phyloP scores from a whole-genome alignment of 2,113 vertebrate species.

The Nyctereutes procyonoides region DNA sequence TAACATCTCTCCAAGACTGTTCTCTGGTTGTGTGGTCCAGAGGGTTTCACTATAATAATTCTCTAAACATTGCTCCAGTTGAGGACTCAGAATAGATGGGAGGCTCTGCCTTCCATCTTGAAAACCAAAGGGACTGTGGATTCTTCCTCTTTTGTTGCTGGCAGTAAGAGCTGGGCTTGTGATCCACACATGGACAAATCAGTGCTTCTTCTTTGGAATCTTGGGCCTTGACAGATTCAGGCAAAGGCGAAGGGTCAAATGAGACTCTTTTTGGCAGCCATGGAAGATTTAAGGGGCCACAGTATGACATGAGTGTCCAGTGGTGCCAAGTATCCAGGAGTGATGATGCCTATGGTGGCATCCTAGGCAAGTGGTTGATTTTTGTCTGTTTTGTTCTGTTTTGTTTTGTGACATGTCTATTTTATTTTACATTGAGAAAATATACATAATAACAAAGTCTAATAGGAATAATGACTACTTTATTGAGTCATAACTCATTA shows the following conservation, averaged over 20 bases:
- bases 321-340: neutral
- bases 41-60: neutral
- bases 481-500: neutral
- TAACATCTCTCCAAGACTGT: neutral
- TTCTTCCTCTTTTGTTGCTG: neutral
- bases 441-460: neutral
- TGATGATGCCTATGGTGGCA: neutral
- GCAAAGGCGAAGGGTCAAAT: neutral
- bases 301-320: neutral
- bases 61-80: neutral
- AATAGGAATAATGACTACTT: neutral
- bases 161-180: neutral
- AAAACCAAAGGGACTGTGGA: neutral
- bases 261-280: neutral
- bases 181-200: neutral
- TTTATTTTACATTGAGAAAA: slow-evolving; percentile 7
- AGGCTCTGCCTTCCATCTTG: neutral
- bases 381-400: neutral
- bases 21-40: neutral
- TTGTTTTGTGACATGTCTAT: neutral
- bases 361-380: neutral
- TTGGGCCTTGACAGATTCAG: neutral
- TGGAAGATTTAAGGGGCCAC: neutral
- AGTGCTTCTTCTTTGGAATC: neutral
- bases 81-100: neutral